Evolutionary conservation across 2,888 invertebrate genomes (phyloP).

Genomic region (Apotomis betuletana): DNA sequence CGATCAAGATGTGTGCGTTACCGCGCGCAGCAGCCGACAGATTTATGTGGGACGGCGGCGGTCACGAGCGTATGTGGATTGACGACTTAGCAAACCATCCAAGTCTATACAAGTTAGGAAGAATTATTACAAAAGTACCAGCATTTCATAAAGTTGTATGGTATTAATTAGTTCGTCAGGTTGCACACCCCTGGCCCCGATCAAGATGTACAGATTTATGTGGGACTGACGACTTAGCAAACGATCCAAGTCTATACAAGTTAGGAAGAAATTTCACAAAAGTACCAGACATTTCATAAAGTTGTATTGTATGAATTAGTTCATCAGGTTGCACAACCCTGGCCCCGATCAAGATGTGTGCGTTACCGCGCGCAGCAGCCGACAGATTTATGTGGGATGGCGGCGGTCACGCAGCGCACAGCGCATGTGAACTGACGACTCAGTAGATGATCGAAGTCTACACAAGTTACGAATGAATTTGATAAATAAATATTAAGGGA

Average conservation of each 20-base stretch:
- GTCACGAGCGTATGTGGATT: constrained; percentile 39
- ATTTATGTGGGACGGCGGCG: constrained; percentile 75
- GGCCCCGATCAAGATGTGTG: constrained; percentile 74
- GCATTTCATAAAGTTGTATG: background rate
- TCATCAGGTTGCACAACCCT: constrained; percentile 48
- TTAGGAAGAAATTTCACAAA: too few species aligned
- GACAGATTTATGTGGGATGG: constrained; percentile 81
- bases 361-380: constrained; percentile 69
- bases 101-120: too few species aligned
- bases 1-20: constrained; percentile 79
- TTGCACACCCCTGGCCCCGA: constrained; percentile 54
- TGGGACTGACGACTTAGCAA: constrained; percentile 56
- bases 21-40: constrained; percentile 71
- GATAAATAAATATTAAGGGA: background rate
- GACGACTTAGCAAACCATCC: constrained; percentile 8
- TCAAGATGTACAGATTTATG: constrained; percentile 83
- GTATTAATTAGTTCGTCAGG: constrained; percentile 30
- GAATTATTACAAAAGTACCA: too few species aligned
- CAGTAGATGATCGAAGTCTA: background rate
- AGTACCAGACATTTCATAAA: too few species aligned
- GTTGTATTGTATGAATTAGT: background rate
- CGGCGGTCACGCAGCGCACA: constrained; percentile 41
- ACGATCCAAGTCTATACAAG: background rate
- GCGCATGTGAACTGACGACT: background rate
- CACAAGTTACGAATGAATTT: background rate